Evolutionary conservation across 1,140 invertebrate species (phyloP).

Genomic region (Panonychus citri): DNA sequence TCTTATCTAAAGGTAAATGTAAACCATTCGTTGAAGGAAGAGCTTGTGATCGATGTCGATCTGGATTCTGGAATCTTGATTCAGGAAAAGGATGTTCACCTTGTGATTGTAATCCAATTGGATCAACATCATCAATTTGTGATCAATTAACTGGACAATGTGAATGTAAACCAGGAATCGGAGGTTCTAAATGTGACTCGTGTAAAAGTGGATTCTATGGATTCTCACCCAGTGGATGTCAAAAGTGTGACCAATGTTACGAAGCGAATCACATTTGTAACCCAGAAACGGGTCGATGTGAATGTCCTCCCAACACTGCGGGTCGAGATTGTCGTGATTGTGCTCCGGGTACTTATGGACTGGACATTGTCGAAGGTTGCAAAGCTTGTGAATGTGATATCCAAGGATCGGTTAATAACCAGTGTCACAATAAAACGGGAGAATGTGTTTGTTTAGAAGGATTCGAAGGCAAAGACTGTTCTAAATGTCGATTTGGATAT

Average conservation of each 20-base stretch:
- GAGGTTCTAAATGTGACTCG: conserved; percentile 58
- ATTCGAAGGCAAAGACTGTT: conserved; percentile 57
- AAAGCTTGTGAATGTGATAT: conserved; percentile 41
- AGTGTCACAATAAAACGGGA: conserved; percentile 50
- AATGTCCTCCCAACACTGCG: conserved; percentile 54
- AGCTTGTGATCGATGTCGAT: conserved; percentile 58
- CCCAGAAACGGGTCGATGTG: conserved; percentile 53
- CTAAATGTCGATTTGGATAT: conserved; percentile 28
- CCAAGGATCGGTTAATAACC: conserved; percentile 43
- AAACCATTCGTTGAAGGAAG: conserved; percentile 48
- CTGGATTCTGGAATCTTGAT: conserved; percentile 29
- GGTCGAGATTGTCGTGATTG: conserved; percentile 62
- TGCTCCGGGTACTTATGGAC: conserved; percentile 69
- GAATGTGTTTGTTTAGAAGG: conserved; percentile 56
- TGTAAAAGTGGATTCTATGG: conserved; percentile 66
- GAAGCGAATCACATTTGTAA: conserved; percentile 65
- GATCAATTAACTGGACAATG: conserved; percentile 68
- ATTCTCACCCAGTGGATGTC: conserved; percentile 34
- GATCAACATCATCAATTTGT: conserved; percentile 34
- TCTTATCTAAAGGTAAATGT: conserved; percentile 35
- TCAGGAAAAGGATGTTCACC: conserved; percentile 37
- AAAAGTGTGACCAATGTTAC: conserved; percentile 33
- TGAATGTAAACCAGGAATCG: conserved; percentile 50
- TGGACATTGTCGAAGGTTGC: conserved; percentile 32
- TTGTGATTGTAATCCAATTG: conserved; percentile 5